These are phyloP conservation scores for Craterocephalus amniculus DNA, from an alignment of 2,797 vertebrate species.

Conservation along the genomic window DNA sequence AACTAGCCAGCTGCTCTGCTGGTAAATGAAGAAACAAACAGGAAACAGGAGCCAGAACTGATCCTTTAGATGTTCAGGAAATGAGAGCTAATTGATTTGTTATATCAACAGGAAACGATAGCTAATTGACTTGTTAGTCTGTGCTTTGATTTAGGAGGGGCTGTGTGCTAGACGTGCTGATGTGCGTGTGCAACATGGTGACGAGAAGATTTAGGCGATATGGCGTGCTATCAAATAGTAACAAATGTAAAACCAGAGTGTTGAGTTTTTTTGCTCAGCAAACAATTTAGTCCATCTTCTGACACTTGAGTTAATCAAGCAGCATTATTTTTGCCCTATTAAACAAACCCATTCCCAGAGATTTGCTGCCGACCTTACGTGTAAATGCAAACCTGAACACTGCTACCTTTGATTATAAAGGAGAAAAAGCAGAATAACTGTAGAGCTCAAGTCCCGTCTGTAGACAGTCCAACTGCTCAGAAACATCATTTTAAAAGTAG, in stretches of 20 bases:
- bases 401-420: conserved; percentile 8
- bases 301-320: conserved; percentile 21
- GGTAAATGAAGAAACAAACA: conserved; percentile 60
- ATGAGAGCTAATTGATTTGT: conserved; percentile 75
- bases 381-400: conserved; percentile 8
- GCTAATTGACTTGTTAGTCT: conserved; percentile 60
- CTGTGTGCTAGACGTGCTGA: conserved; percentile 6
- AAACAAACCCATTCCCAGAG: conserved; percentile 19
- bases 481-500: conserved; percentile 30
- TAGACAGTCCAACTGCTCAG: conserved; percentile 13
- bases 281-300: background rate
- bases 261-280: too few species aligned
- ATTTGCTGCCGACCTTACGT: conserved; percentile 1
- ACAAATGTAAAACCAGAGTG: background rate
- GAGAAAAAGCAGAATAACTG: conserved; percentile 12
- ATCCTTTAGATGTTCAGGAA: conserved; percentile 67
- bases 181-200: conserved; percentile 10
- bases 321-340: conserved; percentile 5
- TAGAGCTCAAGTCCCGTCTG: conserved; percentile 15
- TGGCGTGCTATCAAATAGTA: background rate
- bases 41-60: conserved; percentile 47
- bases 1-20: conserved; percentile 47
- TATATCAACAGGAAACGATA: conserved; percentile 71
- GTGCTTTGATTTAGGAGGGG: conserved; percentile 55
- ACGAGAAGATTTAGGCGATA: conserved; percentile 13